A percentile compares a stretch with the other conserved stretches of the same genome.
Evolutionary conservation across 1,140 invertebrate genomes (phyloP).

Genomic region (Trichonephila inaurata): DNA sequence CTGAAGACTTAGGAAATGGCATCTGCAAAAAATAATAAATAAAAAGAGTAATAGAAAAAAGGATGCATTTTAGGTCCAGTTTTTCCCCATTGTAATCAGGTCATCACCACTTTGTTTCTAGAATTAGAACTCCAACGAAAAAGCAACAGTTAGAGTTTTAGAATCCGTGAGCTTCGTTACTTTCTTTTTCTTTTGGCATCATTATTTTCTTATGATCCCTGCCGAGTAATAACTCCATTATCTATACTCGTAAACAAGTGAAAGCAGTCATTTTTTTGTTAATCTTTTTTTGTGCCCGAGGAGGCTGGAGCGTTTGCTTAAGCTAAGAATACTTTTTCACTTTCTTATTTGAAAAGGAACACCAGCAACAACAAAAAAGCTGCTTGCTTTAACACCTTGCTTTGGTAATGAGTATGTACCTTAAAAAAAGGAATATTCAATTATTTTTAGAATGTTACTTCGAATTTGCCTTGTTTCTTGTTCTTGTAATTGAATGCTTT

Average conservation of each 20-base stretch:
- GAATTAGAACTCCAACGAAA: slow-evolving; percentile 46
- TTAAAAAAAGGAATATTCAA: not conserved
- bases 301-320: not conserved
- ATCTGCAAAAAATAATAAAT: not conserved
- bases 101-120: slow-evolving; percentile 47
- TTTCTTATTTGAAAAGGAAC: not conserved
- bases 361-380: not conserved
- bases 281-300: not conserved
- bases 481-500: not conserved
- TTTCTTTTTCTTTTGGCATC: slow-evolving; percentile 22
- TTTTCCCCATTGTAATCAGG: slow-evolving; percentile 46
- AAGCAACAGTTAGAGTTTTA: slow-evolving; percentile 3
- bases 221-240: slow-evolving; percentile 34
- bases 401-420: not conserved
- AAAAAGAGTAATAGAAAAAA: slow-evolving; percentile 33
- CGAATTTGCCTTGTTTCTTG: not conserved
- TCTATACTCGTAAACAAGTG: not conserved
- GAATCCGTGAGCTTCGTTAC: slow-evolving; percentile 17
- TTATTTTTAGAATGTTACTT: not conserved
- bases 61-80: not conserved
- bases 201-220: slow-evolving; percentile 29
- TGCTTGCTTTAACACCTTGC: not conserved
- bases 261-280: not conserved
- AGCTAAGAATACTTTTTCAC: not conserved
- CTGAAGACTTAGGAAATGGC: not conserved